These are phyloP conservation scores for Anableps anableps DNA, from an alignment of 2,797 vertebrate species.

Conservation along the genomic window DNA sequence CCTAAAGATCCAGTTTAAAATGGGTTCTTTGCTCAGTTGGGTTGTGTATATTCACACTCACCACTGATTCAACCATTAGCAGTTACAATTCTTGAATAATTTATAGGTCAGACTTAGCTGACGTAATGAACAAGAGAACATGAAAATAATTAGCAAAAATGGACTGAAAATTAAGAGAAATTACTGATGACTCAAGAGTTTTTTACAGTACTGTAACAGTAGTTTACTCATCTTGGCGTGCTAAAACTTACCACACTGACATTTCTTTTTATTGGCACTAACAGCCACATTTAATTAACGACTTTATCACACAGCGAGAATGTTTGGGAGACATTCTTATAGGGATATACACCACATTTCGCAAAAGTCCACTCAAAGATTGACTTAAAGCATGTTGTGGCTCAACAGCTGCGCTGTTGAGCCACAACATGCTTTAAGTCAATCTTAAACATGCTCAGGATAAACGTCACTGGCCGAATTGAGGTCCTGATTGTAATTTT, in stretches of 20 bases:
- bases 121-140: neutral
- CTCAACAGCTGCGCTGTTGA: neutral
- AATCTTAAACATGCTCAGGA: neutral
- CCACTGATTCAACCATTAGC: neutral
- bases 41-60: neutral
- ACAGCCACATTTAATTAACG: neutral
- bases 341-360: neutral
- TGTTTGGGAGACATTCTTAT: neutral
- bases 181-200: neutral
- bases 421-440: neutral
- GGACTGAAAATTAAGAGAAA: neutral
- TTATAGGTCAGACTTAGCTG: neutral
- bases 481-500: neutral
- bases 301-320: neutral
- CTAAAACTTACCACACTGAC: slow-evolving; percentile 20
- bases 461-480: neutral
- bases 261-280: slow-evolving; percentile 35
- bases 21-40: neutral
- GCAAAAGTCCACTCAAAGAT: neutral
- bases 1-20: neutral
- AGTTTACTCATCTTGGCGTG: slow-evolving; percentile 5
- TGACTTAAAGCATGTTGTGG: neutral
- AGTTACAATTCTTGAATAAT: neutral
- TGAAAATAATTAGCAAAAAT: neutral
- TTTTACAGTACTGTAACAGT: neutral